Conservation (phyloP, 2,888 invertebrate species). For the Nemapogon koenigi region DNA sequence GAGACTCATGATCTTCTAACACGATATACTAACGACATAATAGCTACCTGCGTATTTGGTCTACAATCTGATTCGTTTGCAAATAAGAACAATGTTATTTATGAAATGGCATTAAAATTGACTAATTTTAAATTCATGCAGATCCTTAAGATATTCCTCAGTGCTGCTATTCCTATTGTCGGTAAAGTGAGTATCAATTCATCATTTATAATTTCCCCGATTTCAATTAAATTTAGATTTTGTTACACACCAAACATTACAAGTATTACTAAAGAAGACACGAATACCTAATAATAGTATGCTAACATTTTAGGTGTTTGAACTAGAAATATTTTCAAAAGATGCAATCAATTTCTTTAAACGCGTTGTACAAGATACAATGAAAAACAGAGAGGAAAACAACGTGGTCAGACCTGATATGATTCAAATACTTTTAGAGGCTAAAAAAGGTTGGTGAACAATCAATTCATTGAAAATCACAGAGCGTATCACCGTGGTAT, state of each 20-base stretch:
- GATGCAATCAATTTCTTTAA: conserved; percentile 21
- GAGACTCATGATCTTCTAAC: conserved; percentile 36
- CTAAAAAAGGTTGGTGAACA: background rate
- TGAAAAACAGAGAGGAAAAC: conserved; percentile 25
- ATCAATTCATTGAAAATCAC: background rate
- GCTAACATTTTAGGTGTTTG: too few relatives aligned
- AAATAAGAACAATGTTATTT: conserved; percentile 57
- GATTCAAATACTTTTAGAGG: background rate
- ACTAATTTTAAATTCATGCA: conserved; percentile 32
- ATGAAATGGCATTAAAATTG: conserved; percentile 44
- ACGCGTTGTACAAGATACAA: conserved; percentile 24
- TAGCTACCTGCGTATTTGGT: conserved; percentile 44
- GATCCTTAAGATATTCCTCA: conserved; percentile 16
- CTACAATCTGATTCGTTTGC: conserved; percentile 54
- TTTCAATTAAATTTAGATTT: too few relatives aligned
- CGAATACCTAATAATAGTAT: too few relatives aligned
- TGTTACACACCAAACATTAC: too few relatives aligned
- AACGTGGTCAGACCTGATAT: too few relatives aligned
- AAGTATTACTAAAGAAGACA: too few relatives aligned
- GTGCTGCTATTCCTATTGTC: conserved; percentile 3
- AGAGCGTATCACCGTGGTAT: background rate
- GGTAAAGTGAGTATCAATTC: conserved; percentile 1
- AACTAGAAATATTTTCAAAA: too few relatives aligned
- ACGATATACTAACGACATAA: conserved; percentile 40
- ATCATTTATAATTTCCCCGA: too few relatives aligned